A percentile compares a stretch with the other conserved stretches of the same genome.
phyloP scores from a whole-genome alignment of 1,140 invertebrate genomes.

The Nomia melanderi region DNA sequence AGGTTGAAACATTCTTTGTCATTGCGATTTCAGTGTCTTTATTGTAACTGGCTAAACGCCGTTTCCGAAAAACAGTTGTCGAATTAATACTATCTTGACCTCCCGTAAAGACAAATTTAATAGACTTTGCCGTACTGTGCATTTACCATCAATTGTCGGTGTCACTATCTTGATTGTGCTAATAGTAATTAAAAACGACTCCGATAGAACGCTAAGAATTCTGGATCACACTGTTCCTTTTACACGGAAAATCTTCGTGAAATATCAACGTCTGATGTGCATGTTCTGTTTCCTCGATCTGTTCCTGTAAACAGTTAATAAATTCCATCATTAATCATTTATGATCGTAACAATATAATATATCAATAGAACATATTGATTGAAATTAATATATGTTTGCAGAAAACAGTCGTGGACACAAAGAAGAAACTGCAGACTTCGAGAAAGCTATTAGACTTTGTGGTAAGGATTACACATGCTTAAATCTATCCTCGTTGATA shows the following conservation, averaged over 20 bases:
- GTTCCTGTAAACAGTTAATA: too few species aligned
- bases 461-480: slow-evolving; percentile 45
- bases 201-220: slow-evolving; percentile 9
- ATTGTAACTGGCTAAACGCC: too few species aligned
- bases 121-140: slow-evolving; percentile 14
- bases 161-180: slow-evolving; percentile 39
- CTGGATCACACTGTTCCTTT: background rate
- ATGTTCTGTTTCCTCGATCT: too few species aligned
- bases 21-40: too few species aligned
- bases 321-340: too few species aligned
- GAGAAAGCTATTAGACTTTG: slow-evolving; percentile 67
- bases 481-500: background rate
- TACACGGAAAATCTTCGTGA: background rate
- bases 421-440: slow-evolving; percentile 62
- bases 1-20: too few species aligned
- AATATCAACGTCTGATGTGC: background rate
- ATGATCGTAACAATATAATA: too few species aligned
- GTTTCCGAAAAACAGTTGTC: background rate
- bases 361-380: too few species aligned
- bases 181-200: slow-evolving; percentile 43
- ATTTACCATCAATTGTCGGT: slow-evolving; percentile 38
- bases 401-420: slow-evolving; percentile 53
- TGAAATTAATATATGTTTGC: slow-evolving; percentile 17
- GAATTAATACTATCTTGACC: background rate
- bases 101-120: slow-evolving; percentile 33